Percentiles rank a stretch among this genome's conserved stretches.
phyloP scores from a whole-genome alignment of 2,797 vertebrate species.

The Tangara arthus region DNA sequence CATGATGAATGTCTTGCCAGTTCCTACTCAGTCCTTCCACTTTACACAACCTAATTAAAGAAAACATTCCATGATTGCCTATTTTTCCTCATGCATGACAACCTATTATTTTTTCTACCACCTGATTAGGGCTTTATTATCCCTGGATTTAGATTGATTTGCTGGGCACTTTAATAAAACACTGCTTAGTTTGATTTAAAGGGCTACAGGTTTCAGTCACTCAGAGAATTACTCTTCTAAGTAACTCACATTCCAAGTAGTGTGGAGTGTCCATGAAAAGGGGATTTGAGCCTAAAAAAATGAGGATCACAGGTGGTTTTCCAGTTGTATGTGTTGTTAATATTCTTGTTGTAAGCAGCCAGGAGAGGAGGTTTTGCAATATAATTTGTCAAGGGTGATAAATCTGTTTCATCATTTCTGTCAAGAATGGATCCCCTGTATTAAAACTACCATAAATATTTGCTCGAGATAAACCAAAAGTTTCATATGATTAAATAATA shows the following conservation, averaged over 20 bases:
- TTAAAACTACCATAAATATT: slow-evolving; percentile 93
- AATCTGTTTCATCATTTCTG: slow-evolving; percentile 88
- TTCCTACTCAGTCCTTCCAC: slow-evolving; percentile 90
- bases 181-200: slow-evolving; percentile 95
- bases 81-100: slow-evolving; percentile 99
- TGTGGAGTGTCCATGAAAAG: slow-evolving; percentile 36
- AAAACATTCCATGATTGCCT: slow-evolving; percentile 99
- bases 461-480: slow-evolving; percentile 79
- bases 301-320: slow-evolving; percentile 89
- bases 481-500: slow-evolving; percentile 84
- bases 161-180: slow-evolving; percentile 95
- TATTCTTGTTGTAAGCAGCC: slow-evolving; percentile 80
- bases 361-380: slow-evolving; percentile 75
- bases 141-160: slow-evolving; percentile 99
- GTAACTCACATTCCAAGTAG: slow-evolving; percentile 71
- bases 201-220: slow-evolving; percentile 93
- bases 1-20: slow-evolving; percentile 98
- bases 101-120: slow-evolving; percentile 99
- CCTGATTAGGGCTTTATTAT: slow-evolving; percentile 99
- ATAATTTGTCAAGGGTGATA: slow-evolving; percentile 89
- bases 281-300: slow-evolving; percentile 77
- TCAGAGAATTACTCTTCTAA: slow-evolving; percentile 88
- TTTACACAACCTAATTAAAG: slow-evolving; percentile 99
- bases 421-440: slow-evolving; percentile 84
- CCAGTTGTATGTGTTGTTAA: slow-evolving; percentile 71